Base-by-base conservation (phyloP, 2,888 invertebrate genomes). In the Platerodrilus igneus region DNA sequence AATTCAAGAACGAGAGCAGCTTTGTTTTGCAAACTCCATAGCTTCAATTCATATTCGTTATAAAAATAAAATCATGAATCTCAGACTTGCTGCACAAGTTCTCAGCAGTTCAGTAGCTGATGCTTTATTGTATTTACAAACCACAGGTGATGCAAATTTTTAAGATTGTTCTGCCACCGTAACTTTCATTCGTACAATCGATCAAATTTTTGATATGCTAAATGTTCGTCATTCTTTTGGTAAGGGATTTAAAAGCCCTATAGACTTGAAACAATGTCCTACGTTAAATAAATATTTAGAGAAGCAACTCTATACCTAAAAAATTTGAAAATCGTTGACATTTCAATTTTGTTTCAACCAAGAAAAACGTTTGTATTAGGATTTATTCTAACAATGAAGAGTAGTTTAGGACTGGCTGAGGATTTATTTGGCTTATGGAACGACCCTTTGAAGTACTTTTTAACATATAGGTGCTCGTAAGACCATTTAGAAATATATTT, bases 161-260 rank as follows among this genome's bases (percentile, higher is more conserved):
- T 3, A 33, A 21, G 30, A 23, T 4, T 22, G 43, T 28, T 9
- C 8, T 7, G 34, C 43, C 9, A 39, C 43, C n/a, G 18, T 32
- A 15, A 34, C 38, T 29, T 43, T 43, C 26, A 22, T 43, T 13
- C 8, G 34, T 15, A 22, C 22, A n/a, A 25, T 41, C 21, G 48
- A 41, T 20, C 34, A 27, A 29, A 33, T 38, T 6, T 41, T 38
- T 38, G 37, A 43, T 29, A 14, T 37, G n/a, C n/a, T 50, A 11
- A 45, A 50, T 18, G 20, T 19, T 17, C 10, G 47, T 37, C 45
- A 37, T 37, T 27, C 34, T 4, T 44, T 31, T 32, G 40, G 31
- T 10, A 36, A 26, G 16, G 23, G 27, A 10, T 38, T 17, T 21
- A 38, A 28, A 31, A 11, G 17, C 8, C 30, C 38, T n/a, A 15